phyloP scores from a whole-genome alignment of 2,888 invertebrate genomes.

The Yponomeuta sedellus region DNA sequence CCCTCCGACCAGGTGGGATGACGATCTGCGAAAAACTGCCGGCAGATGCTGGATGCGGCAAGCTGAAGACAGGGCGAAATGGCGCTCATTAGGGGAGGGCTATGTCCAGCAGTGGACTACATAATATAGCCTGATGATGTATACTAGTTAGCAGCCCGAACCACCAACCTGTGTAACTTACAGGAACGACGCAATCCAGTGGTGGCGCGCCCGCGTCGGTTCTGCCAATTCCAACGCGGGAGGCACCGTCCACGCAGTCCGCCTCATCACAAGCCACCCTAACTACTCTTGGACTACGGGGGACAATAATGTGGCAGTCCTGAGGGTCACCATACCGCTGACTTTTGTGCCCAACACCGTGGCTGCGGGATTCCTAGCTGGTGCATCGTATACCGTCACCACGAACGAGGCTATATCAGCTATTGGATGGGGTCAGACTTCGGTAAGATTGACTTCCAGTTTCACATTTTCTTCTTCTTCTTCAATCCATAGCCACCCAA shows the following conservation, averaged over 20 bases:
- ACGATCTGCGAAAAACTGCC: too few species aligned
- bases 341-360: constrained; percentile 29
- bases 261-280: constrained; percentile 40
- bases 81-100: too few species aligned
- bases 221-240: constrained; percentile 38
- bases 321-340: constrained; percentile 35
- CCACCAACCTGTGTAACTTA: not conserved
- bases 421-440: constrained; percentile 54
- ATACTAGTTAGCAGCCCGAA: too few species aligned
- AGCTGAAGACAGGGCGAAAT: too few species aligned
- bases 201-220: constrained; percentile 55
- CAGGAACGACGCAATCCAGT: constrained; percentile 27
- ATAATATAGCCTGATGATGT: too few species aligned
- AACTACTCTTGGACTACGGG: constrained; percentile 33
- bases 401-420: constrained; percentile 39
- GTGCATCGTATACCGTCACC: constrained; percentile 34
- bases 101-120: too few species aligned
- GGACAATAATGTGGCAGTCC: constrained; percentile 45
- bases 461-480: not conserved
- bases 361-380: constrained; percentile 40
- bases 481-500: too few species aligned
- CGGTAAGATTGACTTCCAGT: constrained; percentile 32
- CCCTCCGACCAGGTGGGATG: too few species aligned
- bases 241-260: constrained; percentile 41
- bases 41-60: too few species aligned